A percentile compares a stretch with the other conserved stretches of the same genome.
phyloP scores from a whole-genome alignment of 2,113 vertebrate genomes.

The Lophochroa leadbeateri region DNA sequence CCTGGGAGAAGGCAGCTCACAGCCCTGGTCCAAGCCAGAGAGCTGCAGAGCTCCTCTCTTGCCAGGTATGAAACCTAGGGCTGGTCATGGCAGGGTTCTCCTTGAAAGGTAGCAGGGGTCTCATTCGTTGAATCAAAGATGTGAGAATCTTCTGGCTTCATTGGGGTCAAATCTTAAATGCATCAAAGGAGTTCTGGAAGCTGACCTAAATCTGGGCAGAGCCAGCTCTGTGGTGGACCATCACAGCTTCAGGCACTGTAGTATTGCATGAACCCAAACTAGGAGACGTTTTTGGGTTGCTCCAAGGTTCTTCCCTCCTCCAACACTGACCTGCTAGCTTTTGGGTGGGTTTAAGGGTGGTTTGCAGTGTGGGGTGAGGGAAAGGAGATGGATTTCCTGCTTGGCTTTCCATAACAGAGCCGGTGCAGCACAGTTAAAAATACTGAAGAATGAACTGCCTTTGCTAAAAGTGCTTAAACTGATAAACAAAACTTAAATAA shows the following conservation, averaged over 20 bases:
- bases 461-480: neutral
- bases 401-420: neutral
- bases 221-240: neutral
- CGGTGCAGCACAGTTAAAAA: neutral
- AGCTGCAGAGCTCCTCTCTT: neutral
- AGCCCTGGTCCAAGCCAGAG: fast-evolving
- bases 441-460: neutral
- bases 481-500: neutral
- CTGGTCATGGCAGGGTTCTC: neutral
- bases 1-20: neutral
- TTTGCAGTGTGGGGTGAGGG: neutral
- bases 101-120: neutral
- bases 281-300: neutral
- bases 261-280: neutral
- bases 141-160: neutral
- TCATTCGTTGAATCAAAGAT: neutral
- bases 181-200: neutral
- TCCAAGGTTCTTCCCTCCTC: neutral
- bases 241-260: neutral
- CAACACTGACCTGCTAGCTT: neutral
- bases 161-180: neutral
- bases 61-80: neutral
- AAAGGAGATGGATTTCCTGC: neutral
- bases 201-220: neutral
- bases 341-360: neutral